Evolutionary conservation across 2,113 vertebrate genomes (phyloP), one percentile per base, ranked within the genome.

Genomic region (Rana temporaria): DNA sequence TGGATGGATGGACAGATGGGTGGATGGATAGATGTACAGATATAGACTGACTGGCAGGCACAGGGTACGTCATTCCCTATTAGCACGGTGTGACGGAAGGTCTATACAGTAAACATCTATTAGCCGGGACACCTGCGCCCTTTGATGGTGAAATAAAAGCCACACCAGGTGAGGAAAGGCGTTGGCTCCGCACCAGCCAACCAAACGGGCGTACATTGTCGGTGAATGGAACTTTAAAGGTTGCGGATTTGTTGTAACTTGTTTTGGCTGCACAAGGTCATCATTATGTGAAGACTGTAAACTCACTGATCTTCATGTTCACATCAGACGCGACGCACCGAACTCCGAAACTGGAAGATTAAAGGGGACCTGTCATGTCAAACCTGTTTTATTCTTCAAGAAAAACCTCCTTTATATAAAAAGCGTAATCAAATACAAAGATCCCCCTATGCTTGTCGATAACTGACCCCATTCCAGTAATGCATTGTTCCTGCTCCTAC

Each of bases 111-210:
- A 65, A 81, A 81, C 55, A 81, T 42, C 60, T 32, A 67, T 79
- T 67, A 79, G 52, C 34, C 4, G 38, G 79, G 79, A 72, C 79
- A 82, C 79, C 79, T 81, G 79, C 26, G 48, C 30, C 69, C 69
- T 81, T 82, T 75, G 53, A 82, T 67, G 71, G 62, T 67, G 66
- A 82, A 67, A 75, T 67, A 53, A 74, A 75, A 79, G 62, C 71
- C 63, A 57, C 63, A 34, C 62, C 71, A 82, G 32, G 63, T 75
- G 71, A 82, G 52, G 80, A 82, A 63, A 56, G 67, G 16, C n/a
- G 11, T 32, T 67, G 80, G 71, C 80, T 75, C 63, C 9, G 32
- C 59, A 62, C 80, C 71, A 75, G 20, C 71, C 67, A 74, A 82
- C 55, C 53, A 67, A 82, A 71, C 42, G 15, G 12, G 56, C 48